Percentiles rank a stretch among this genome's conserved stretches.
phyloP scores from a whole-genome alignment of 2,888 invertebrate genomes.

The Morpho helenor region DNA sequence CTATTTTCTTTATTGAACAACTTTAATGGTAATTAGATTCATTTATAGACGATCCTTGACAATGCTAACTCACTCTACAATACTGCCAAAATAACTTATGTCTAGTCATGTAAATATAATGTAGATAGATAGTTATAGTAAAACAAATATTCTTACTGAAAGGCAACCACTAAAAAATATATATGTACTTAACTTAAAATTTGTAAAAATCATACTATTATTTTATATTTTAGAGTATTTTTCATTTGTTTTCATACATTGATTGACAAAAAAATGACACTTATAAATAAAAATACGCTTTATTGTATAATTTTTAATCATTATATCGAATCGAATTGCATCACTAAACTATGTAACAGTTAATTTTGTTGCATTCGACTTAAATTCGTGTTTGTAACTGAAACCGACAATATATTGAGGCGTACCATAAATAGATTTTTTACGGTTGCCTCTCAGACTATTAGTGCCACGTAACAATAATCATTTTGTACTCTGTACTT shows the following conservation, averaged over 20 bases:
- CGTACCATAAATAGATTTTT: slow-evolving; percentile 5
- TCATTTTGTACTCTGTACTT: slow-evolving; percentile 52
- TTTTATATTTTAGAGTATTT: too few species aligned
- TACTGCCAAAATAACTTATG: slow-evolving; percentile 56
- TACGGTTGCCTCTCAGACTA: slow-evolving; percentile 9
- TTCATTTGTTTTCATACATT: background rate
- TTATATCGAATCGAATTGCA: too few species aligned
- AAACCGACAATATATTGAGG: too few species aligned
- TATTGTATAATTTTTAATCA: too few species aligned
- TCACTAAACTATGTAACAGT: too few species aligned
- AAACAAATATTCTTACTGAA: slow-evolving; percentile 30
- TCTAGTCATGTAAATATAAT: slow-evolving; percentile 58
- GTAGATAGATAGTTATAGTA: slow-evolving; percentile 56
- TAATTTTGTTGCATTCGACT: too few species aligned
- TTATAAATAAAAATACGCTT: too few species aligned
- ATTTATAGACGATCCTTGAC: slow-evolving; percentile 8
- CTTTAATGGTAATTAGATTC: slow-evolving; percentile 4
- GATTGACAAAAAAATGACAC: too few species aligned
- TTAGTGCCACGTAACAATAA: slow-evolving; percentile 54
- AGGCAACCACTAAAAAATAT: slow-evolving; percentile 11
- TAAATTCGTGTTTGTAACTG: too few species aligned
- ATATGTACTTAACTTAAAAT: background rate
- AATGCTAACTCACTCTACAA: slow-evolving; percentile 21
- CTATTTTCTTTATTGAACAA: slow-evolving; percentile 13
- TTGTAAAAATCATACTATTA: background rate